Evolutionary conservation across 1,140 invertebrate species (phyloP), one percentile per base, ranked within the genome.

Genomic region (Chironomus tepperi): DNA sequence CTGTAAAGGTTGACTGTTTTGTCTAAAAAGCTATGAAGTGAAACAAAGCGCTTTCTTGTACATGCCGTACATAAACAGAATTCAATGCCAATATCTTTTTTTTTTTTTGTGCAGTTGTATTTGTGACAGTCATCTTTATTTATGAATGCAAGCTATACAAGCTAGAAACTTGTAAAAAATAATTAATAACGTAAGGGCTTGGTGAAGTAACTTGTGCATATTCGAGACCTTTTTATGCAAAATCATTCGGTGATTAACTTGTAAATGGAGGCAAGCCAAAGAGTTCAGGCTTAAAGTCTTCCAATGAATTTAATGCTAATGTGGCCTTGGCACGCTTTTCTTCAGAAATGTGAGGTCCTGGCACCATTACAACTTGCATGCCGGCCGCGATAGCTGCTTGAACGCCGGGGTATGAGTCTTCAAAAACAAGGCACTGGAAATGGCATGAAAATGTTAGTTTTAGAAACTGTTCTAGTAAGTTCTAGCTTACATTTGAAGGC

Each of bases 291-390:
- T 89, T 84, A 79, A 97, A 96, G 43, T 96, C 88, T 77, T 90
- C 87, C 74, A 97, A 81, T 2, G 89, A 91, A 0, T 88, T 84
- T 15, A 97, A 78, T 7, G 93, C 87, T 74, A 90, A 80, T 0
- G 93, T 93, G 6, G 93, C 91, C 72, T 87, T 84, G 75, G 85
- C 84, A 2, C 82, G 87, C 73, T 88, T 82, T 78, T 85, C 83
- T 73, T 86, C 84, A 73, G 90, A 87, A 74, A 93, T 80, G 67
- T 88, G 84, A 43, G 85, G 79, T 80, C 95, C 92, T 10, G 94
- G 93, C 34, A 96, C 89, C 93, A 96, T 95, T 0, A 96, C 89
- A 0, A 90, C 89, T 82, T 93, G 92, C 92, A 97, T 95, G 9
- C 92, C 93, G 3, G 96, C 96, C 72, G 86, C 84, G 21, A 89